These are phyloP conservation scores for Sphaeridia pumilis DNA, from an alignment of 2,888 invertebrate genomes.

Conservation along the genomic window DNA sequence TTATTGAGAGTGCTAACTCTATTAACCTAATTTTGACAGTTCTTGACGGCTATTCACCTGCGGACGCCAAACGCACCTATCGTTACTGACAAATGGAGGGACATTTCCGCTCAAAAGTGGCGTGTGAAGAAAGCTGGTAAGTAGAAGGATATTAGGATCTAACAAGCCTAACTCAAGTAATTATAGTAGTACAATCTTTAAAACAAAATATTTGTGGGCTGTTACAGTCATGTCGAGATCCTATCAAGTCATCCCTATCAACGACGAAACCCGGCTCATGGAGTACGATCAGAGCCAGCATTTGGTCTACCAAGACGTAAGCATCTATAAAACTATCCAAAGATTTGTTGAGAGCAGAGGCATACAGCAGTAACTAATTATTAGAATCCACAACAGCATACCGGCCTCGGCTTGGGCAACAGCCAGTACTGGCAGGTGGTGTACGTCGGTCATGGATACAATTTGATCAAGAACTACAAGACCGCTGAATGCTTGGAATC, in stretches of 20 bases:
- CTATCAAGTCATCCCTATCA: conserved; percentile 19
- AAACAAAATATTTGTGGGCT: too few species aligned
- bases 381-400: conserved; percentile 6
- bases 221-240: conserved; percentile 14
- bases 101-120: conserved; percentile 23
- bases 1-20: not conserved
- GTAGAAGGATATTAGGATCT: not conserved
- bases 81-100: conserved; percentile 19
- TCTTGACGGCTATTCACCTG: conserved; percentile 21
- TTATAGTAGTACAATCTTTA: too few species aligned
- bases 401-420: conserved; percentile 10
- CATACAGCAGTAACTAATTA: not conserved
- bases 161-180: too few species aligned
- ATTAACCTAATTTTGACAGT: conserved; percentile 4
- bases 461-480: conserved; percentile 16
- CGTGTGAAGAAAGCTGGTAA: conserved; percentile 19
- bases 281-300: conserved; percentile 7
- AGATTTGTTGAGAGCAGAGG: not conserved
- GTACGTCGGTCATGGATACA: conserved; percentile 17
- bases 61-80: conserved; percentile 13
- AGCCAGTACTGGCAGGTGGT: conserved; percentile 15
- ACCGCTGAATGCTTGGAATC: conserved; percentile 16
- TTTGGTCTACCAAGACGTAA: conserved; percentile 19
- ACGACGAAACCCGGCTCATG: conserved; percentile 16
- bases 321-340: not conserved